Conservation (phyloP, 2,888 invertebrate species). For the Parnassius apollo region DNA sequence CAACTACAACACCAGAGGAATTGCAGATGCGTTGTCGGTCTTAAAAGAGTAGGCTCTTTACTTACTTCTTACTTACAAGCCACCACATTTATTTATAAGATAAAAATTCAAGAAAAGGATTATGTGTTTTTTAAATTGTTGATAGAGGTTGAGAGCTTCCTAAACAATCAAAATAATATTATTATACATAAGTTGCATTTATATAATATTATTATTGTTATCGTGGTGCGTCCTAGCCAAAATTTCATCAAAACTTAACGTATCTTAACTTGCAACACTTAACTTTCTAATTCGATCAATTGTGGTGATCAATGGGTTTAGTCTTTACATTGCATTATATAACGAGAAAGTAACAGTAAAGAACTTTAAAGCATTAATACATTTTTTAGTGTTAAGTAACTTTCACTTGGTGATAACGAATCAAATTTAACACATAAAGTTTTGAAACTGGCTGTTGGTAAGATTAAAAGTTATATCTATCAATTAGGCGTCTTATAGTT, state of each 20-base stretch:
- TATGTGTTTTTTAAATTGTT: constrained; percentile 1
- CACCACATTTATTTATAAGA: too few species aligned
- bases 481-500: too few species aligned
- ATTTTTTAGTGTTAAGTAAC: constrained; percentile 14
- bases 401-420: constrained; percentile 11
- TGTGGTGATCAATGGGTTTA: constrained; percentile 29
- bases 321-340: constrained; percentile 28
- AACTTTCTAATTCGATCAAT: constrained; percentile 32
- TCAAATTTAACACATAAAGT: too few species aligned
- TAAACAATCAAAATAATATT: background rate
- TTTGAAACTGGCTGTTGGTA: too few species aligned
- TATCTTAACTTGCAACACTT: constrained; percentile 9
- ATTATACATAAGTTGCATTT: background rate
- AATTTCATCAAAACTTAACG: too few species aligned
- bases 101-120: background rate
- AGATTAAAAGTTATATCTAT: too few species aligned
- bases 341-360: constrained; percentile 31
- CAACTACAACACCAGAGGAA: too few species aligned
- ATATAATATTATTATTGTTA: too few species aligned
- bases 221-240: too few species aligned
- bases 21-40: too few species aligned
- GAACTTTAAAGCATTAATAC: constrained; percentile 18
- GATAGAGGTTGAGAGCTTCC: background rate
- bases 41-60: too few species aligned
- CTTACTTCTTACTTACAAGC: too few species aligned